Evolutionary conservation across 2,797 vertebrate species (phyloP).

Genomic region (Naso thynnoides): DNA sequence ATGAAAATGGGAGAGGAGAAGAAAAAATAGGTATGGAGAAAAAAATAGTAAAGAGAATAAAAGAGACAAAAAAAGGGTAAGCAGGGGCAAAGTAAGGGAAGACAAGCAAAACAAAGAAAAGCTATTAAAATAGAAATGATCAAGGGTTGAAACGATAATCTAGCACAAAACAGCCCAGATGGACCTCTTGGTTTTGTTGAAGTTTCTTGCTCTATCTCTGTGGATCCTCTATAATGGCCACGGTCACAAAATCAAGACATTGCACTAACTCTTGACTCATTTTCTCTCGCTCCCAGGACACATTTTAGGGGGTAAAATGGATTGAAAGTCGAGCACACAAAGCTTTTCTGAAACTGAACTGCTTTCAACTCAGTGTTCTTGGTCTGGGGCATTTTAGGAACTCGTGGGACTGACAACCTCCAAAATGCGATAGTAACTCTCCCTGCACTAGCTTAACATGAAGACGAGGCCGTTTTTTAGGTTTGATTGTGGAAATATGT

Average conservation of each 20-base stretch:
- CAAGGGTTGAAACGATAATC: slow-evolving; percentile 66
- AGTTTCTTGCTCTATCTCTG: slow-evolving; percentile 55
- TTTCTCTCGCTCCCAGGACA: slow-evolving; percentile 67
- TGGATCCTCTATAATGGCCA: slow-evolving; percentile 65
- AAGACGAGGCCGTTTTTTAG: slow-evolving; percentile 3
- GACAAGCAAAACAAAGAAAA: slow-evolving; percentile 25
- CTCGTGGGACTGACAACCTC: slow-evolving; percentile 28
- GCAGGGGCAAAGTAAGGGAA: slow-evolving; percentile 18
- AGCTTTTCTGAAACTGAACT: slow-evolving; percentile 61
- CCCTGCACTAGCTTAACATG: slow-evolving; percentile 8
- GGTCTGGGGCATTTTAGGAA: slow-evolving; percentile 27
- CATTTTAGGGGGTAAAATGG: slow-evolving; percentile 72
- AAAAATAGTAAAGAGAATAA: slow-evolving; percentile 15
- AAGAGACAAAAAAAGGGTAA: slow-evolving; percentile 35
- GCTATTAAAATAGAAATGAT: slow-evolving; percentile 57
- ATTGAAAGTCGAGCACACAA: slow-evolving; percentile 67
- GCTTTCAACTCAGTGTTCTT: slow-evolving; percentile 53
- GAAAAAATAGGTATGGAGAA: slow-evolving; percentile 11
- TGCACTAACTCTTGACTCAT: slow-evolving; percentile 62
- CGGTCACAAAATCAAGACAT: slow-evolving; percentile 51
- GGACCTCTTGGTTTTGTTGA: slow-evolving; percentile 50
- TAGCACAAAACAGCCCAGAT: slow-evolving; percentile 46
- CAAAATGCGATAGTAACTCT: slow-evolving; percentile 19
- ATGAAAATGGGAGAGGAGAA: slow-evolving; percentile 8
- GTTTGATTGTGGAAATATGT: slow-evolving; percentile 41